These are phyloP conservation scores for Fringilla coelebs DNA, from an alignment of 2,797 vertebrate species.

Conservation along the genomic window DNA sequence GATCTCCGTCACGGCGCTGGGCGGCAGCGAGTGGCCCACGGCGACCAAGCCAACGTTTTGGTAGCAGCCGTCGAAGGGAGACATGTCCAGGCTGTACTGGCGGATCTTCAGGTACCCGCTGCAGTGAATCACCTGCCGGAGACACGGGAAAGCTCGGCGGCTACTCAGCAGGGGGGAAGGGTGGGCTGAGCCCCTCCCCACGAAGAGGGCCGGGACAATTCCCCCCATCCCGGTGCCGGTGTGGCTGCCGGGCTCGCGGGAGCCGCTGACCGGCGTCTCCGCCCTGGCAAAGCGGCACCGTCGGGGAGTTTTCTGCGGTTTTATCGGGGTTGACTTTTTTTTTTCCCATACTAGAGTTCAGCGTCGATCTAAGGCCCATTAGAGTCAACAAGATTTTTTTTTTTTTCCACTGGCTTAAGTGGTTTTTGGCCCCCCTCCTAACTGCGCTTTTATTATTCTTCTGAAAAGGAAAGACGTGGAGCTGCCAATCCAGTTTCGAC, in stretches of 20 bases:
- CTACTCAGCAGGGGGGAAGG: too few species aligned
- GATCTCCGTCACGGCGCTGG: constrained; percentile 96
- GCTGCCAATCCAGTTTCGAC: not conserved
- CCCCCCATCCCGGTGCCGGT: accelerated
- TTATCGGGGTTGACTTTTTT: accelerated
- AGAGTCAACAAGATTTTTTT: not conserved
- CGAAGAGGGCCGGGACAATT: accelerated
- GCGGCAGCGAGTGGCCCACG: constrained; percentile 95
- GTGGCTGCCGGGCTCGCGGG: not conserved
- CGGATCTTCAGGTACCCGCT: constrained; percentile 98
- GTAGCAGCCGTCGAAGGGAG: constrained; percentile 96
- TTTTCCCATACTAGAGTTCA: not conserved
- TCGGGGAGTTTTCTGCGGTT: not conserved
- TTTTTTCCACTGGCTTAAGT: not conserved
- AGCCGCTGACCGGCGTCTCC: accelerated
- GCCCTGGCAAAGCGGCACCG: not conserved
- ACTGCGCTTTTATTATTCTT: not conserved
- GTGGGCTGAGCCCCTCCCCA: not conserved
- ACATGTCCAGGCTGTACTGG: constrained; percentile 98
- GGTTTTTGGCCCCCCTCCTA: constrained; percentile 27
- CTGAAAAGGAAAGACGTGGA: not conserved
- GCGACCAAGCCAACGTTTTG: constrained; percentile 98
- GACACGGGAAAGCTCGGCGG: not conserved
- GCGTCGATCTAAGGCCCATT: not conserved
- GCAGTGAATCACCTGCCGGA: constrained; percentile 92